A percentile compares a stretch with the other conserved stretches of the same genome.
Conservation (phyloP, 2,113 vertebrate species). For the Lasiurus borealis region DNA sequence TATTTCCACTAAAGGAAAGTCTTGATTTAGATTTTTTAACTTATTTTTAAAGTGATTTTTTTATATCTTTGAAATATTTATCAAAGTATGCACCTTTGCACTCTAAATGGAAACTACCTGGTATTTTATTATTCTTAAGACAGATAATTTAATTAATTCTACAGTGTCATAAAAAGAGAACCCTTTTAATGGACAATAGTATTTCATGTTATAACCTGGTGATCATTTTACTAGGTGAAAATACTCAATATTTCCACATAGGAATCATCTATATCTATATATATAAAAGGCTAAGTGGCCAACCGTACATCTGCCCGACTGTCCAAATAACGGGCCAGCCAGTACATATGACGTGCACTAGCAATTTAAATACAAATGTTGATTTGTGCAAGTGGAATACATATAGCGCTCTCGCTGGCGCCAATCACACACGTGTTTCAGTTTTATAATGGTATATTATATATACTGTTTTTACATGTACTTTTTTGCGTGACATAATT, state of each 20-base stretch:
- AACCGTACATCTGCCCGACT: too few species aligned
- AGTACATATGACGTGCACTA: too few species aligned
- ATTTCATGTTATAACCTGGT: neutral
- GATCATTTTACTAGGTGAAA: neutral
- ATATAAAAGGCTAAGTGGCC: too few species aligned
- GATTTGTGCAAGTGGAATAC: too few species aligned
- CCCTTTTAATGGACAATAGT: neutral
- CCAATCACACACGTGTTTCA: too few species aligned
- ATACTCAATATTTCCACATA: neutral
- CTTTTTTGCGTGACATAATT: too few species aligned
- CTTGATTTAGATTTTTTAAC: neutral
- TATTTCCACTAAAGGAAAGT: slow-evolving; percentile 45
- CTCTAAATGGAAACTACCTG: slow-evolving; percentile 24
- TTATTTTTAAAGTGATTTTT: slow-evolving; percentile 32
- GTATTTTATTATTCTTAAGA: slow-evolving; percentile 13
- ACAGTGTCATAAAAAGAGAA: slow-evolving; percentile 7
- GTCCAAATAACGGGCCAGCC: too few species aligned
- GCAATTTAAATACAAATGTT: too few species aligned
- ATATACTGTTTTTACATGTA: too few species aligned
- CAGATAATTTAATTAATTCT: slow-evolving; percentile 41
- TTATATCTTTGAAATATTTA: slow-evolving; percentile 47
- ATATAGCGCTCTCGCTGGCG: too few species aligned
- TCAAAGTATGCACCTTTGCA: neutral
- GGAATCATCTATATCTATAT: neutral
- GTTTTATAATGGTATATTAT: too few species aligned